Percentiles rank a stretch among this genome's conserved stretches.
Conservation (phyloP, 2,888 invertebrate species). For the Agrotis segetum region DNA sequence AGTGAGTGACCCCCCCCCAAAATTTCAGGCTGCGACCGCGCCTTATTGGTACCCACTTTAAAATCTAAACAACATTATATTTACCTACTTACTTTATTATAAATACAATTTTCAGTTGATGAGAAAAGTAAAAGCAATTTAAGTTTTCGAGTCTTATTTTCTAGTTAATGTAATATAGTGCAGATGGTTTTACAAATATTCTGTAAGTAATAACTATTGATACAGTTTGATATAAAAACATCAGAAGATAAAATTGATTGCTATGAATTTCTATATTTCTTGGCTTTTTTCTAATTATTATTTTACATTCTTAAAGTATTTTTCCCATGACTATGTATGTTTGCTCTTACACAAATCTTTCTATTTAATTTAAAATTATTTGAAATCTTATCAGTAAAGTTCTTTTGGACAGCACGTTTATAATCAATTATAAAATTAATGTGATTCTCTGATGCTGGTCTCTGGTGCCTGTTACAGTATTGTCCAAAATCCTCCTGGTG, state of each 20-base stretch:
- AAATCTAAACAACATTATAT: slow-evolving; percentile 13
- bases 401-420: slow-evolving; percentile 4
- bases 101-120: slow-evolving; percentile 18
- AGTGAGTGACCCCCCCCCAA: too few relatives aligned
- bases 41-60: background rate
- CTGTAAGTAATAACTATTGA: slow-evolving; percentile 6
- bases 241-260: background rate
- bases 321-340: too few relatives aligned
- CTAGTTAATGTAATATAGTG: background rate
- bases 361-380: background rate
- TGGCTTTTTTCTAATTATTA: background rate
- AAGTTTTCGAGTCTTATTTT: slow-evolving; percentile 26
- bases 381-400: slow-evolving; percentile 1
- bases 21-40: too few relatives aligned
- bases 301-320: too few relatives aligned
- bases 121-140: slow-evolving; percentile 39
- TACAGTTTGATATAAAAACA: background rate
- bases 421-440: slow-evolving; percentile 40
- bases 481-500: background rate
- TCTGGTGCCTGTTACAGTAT: background rate
- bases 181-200: slow-evolving; percentile 16
- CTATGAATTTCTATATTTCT: background rate
- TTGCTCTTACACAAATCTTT: background rate
- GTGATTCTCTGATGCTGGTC: slow-evolving; percentile 17
- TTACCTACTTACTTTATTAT: background rate